These are phyloP conservation scores for Baccha elongata DNA, from an alignment of 2,888 invertebrate species.

Conservation along the genomic window DNA sequence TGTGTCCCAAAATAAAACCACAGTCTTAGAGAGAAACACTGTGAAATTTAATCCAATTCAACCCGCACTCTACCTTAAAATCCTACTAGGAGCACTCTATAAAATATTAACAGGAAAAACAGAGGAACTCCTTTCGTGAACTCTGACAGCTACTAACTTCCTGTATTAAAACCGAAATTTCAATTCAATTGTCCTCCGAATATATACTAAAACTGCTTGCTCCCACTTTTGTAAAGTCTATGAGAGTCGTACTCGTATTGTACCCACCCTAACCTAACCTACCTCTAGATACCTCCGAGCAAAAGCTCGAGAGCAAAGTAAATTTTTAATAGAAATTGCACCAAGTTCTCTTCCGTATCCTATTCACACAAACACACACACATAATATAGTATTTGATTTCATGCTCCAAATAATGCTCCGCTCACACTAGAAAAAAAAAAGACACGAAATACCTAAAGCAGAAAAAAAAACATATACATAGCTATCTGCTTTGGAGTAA, in stretches of 20 bases:
- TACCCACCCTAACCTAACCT: background rate
- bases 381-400: constrained; percentile 58
- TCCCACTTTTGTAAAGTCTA: constrained; percentile 30
- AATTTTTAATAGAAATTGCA: constrained; percentile 73
- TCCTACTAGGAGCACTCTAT: constrained; percentile 52
- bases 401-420: constrained; percentile 63
- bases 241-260: background rate
- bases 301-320: constrained; percentile 43
- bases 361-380: constrained; percentile 12
- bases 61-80: constrained; percentile 34
- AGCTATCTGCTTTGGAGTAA: background rate
- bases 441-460: constrained; percentile 7
- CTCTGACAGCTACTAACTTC: constrained; percentile 73
- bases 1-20: constrained; percentile 23
- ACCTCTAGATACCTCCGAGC: constrained; percentile 3
- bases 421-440: constrained; percentile 26
- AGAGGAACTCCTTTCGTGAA: constrained; percentile 55
- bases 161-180: constrained; percentile 72
- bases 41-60: constrained; percentile 62
- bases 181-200: constrained; percentile 72
- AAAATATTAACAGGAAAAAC: constrained; percentile 68
- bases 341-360: constrained; percentile 13
- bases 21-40: constrained; percentile 45
- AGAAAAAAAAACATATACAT: constrained; percentile 21
- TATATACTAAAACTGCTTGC: constrained; percentile 27